Conservation (phyloP, 1,140 invertebrate genomes). For the Macrobrachium rosenbergii region DNA sequence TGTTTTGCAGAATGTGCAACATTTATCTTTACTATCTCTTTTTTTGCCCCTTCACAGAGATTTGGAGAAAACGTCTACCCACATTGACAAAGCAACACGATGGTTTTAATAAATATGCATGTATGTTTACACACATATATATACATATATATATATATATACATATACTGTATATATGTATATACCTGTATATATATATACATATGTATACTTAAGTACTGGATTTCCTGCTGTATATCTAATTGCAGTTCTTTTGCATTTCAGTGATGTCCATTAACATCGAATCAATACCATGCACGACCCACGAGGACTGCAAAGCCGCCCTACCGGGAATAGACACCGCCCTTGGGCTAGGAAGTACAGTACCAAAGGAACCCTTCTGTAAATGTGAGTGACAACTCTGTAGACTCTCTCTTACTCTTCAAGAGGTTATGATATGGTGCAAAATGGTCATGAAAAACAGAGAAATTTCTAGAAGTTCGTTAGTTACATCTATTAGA, state of each 20-base stretch:
- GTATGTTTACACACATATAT: slow-evolving; percentile 1
- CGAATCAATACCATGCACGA: neutral
- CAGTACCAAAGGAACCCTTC: neutral
- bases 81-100: too few relatives aligned
- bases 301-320: neutral
- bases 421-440: neutral
- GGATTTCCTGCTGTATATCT: too few relatives aligned
- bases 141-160: slow-evolving; percentile 27
- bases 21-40: too few relatives aligned
- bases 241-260: too few relatives aligned
- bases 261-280: too few relatives aligned
- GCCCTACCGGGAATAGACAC: neutral
- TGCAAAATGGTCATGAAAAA: too few relatives aligned
- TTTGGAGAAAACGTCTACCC: too few relatives aligned
- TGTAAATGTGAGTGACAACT: neutral
- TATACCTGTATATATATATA: slow-evolving; percentile 36
- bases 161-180: slow-evolving; percentile 28
- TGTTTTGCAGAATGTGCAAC: too few relatives aligned
- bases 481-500: too few relatives aligned
- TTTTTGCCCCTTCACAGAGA: too few relatives aligned
- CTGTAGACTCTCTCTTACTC: neutral
- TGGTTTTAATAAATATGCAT: too few relatives aligned
- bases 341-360: neutral
- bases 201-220: slow-evolving; percentile 29
- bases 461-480: too few relatives aligned